Percentiles rank a stretch among this genome's conserved stretches.
Evolutionary conservation across 2,888 invertebrate species (phyloP).

Genomic region (Yponomeuta malinellus): DNA sequence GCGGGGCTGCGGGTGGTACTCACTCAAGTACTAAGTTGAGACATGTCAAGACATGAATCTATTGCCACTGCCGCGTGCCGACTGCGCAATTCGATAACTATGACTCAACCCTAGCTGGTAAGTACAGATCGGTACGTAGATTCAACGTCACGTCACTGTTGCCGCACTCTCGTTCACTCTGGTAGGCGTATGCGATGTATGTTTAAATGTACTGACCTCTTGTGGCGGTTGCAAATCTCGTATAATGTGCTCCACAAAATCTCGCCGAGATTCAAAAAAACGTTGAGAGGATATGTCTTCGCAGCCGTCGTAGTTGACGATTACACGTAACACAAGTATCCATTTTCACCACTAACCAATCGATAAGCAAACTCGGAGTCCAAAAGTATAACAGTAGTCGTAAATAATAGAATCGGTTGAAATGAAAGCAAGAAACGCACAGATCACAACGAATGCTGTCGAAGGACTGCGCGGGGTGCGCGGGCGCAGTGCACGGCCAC

Average conservation of each 20-base stretch:
- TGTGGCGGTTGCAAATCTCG: not conserved
- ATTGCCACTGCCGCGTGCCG: no score
- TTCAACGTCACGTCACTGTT: no score
- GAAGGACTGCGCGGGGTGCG: not conserved
- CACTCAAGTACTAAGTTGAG: no score
- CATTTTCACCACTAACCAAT: constrained; percentile 6
- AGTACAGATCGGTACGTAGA: no score
- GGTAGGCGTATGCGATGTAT: no score
- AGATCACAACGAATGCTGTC: not conserved
- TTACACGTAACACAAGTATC: constrained; percentile 8
- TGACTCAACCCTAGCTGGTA: no score
- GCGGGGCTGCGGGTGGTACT: no score
- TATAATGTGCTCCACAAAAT: not conserved
- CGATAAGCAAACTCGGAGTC: constrained; percentile 6
- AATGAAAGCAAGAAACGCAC: not conserved
- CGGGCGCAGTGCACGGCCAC: no score
- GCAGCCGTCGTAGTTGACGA: constrained; percentile 1
- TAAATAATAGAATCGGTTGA: not conserved
- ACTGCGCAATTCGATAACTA: no score
- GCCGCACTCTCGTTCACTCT: no score
- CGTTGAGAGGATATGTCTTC: constrained; percentile 7
- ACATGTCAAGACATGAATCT: no score
- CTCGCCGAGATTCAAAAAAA: constrained; percentile 4
- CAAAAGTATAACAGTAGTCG: constrained; percentile 1
- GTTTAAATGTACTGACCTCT: constrained; percentile 2